Evolutionary conservation across 2,888 invertebrate species (phyloP).

Genomic region (Neuroscelio doddi): DNA sequence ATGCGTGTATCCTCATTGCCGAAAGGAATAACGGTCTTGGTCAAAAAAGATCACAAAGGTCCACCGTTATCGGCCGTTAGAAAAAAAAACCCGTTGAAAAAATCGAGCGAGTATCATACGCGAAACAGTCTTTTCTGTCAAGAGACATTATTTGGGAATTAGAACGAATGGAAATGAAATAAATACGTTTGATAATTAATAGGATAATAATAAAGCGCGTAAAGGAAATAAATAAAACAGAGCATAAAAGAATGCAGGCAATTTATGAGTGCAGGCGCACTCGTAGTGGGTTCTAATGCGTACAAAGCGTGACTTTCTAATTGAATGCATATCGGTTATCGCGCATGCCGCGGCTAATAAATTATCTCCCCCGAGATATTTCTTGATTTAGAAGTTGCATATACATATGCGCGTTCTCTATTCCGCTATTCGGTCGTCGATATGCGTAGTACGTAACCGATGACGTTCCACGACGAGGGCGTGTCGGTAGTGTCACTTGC

Average conservation of each 20-base stretch:
- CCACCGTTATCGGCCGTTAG: conserved; percentile 66
- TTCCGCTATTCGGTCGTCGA: conserved; percentile 18
- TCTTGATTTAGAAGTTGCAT: conserved; percentile 30
- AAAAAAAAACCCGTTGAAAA: conserved; percentile 65
- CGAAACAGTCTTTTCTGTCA: no score
- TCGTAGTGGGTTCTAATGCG: conserved; percentile 25
- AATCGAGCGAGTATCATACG: neutral
- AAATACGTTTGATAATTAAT: no score
- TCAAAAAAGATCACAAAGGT: conserved; percentile 56
- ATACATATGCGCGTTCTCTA: conserved; percentile 31
- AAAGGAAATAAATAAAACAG: conserved; percentile 15
- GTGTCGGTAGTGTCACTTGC: conserved; percentile 14
- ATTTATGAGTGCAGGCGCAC: conserved; percentile 5
- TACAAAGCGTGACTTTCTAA: conserved; percentile 45
- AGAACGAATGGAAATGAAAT: no score
- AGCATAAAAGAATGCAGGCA: conserved; percentile 30
- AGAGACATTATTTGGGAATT: no score
- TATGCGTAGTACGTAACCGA: conserved; percentile 18
- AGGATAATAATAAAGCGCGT: neutral
- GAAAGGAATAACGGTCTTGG: conserved; percentile 63
- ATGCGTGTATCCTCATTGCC: conserved; percentile 24
- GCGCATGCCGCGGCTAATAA: conserved; percentile 35
- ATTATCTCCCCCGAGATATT: conserved; percentile 41
- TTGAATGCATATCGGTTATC: conserved; percentile 45
- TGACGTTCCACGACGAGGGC: conserved; percentile 24